These are phyloP conservation scores for Corythucha ciliata DNA, from an alignment of 2,888 invertebrate species.

Conservation along the genomic window DNA sequence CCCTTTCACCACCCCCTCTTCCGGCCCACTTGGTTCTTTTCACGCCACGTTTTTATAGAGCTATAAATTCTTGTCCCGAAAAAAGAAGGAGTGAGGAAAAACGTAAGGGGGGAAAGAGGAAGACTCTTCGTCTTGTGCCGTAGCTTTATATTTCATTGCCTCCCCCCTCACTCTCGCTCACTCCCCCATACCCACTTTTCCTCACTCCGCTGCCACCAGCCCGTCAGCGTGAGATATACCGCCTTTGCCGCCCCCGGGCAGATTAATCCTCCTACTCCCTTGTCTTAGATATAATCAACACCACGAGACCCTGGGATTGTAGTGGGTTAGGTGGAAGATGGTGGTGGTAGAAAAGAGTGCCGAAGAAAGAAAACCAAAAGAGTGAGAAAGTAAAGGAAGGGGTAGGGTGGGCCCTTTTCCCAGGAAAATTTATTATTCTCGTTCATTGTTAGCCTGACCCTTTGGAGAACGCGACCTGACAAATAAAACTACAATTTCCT, in stretches of 20 bases:
- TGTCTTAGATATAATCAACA: constrained; percentile 28
- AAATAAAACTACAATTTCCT: constrained; percentile 27
- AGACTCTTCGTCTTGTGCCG: constrained; percentile 27
- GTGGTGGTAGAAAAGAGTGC: no score
- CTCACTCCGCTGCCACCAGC: no score
- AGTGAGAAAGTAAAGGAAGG: no score
- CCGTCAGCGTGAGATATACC: constrained; percentile 25
- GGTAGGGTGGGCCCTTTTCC: no score
- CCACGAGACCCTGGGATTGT: constrained; percentile 15
- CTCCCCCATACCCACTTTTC: constrained; percentile 11
- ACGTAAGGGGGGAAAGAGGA: constrained; percentile 20
- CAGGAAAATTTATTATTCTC: constrained; percentile 26
- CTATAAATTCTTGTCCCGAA: constrained; percentile 23
- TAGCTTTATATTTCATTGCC: constrained; percentile 27
- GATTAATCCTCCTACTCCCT: constrained; percentile 26
- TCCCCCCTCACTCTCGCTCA: background rate
- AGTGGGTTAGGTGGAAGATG: no score
- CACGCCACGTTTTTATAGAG: constrained; percentile 26
- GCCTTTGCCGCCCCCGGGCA: constrained; percentile 24
- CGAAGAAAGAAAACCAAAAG: no score
- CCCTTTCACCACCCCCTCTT: no score
- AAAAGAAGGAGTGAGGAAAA: constrained; percentile 3
- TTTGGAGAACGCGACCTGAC: constrained; percentile 26
- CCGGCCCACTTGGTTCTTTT: no score
- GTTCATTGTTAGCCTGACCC: constrained; percentile 27